Evolutionary conservation across 2,888 invertebrate species (phyloP).

Genomic region (Oscheius myriophilus): DNA sequence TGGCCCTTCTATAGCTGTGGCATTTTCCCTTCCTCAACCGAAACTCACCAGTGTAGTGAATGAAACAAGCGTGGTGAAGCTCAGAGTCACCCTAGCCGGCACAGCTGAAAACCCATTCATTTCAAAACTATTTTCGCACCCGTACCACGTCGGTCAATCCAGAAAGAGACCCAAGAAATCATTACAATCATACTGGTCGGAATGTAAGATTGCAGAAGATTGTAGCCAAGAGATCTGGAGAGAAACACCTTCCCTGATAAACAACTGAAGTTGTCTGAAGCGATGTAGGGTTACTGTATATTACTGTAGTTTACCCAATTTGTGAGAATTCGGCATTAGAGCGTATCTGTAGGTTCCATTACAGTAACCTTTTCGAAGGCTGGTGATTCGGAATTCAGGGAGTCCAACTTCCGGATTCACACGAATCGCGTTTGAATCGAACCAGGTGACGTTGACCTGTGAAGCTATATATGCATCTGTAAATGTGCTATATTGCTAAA

Average conservation of each 20-base stretch:
- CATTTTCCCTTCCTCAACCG: too few species aligned
- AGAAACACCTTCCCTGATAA: slow-evolving; percentile 59
- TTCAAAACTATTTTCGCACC: not conserved
- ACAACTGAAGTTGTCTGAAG: slow-evolving; percentile 66
- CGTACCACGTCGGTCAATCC: slow-evolving; percentile 58
- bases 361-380: slow-evolving; percentile 51
- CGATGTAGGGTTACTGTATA: not conserved
- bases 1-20: too few species aligned
- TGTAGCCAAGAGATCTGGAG: slow-evolving; percentile 65
- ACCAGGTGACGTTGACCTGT: slow-evolving; percentile 68
- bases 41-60: slow-evolving; percentile 56
- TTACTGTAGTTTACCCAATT: slow-evolving; percentile 44
- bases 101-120: slow-evolving; percentile 52
- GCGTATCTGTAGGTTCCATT: slow-evolving; percentile 64
- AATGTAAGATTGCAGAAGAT: slow-evolving; percentile 62
- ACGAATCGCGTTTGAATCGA: slow-evolving; percentile 57
- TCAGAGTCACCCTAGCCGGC: slow-evolving; percentile 68
- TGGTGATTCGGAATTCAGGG: slow-evolving; percentile 62
- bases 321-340: slow-evolving; percentile 55
- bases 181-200: slow-evolving; percentile 55
- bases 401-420: slow-evolving; percentile 66
- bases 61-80: slow-evolving; percentile 68
- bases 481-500: slow-evolving; percentile 5
- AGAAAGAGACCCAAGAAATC: slow-evolving; percentile 57
- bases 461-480: slow-evolving; percentile 66